A percentile compares a stretch with the other conserved stretches of the same genome.
These are phyloP conservation scores for Zoroaster sp. DNA, from an alignment of 53 echinoderm and acorn worm species.

Conservation along the genomic window DNA sequence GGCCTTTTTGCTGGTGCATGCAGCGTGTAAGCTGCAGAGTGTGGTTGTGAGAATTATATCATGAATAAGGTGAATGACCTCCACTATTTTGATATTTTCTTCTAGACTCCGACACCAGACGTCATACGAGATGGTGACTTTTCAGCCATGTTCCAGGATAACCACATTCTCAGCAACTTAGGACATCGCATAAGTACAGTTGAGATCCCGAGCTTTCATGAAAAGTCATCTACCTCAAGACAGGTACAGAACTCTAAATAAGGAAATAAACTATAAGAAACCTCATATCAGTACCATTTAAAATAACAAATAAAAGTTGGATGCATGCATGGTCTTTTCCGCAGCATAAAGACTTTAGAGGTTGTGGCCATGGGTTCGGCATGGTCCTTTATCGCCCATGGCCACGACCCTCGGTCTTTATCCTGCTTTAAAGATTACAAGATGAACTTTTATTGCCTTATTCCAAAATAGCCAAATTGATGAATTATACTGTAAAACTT, in stretches of 20 bases:
- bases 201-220: slow-evolving; percentile 25
- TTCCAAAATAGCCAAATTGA: too few relatives aligned
- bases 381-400: too few relatives aligned
- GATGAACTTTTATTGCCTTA: too few relatives aligned
- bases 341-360: not conserved
- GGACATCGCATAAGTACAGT: slow-evolving; percentile 30
- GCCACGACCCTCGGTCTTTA: too few relatives aligned
- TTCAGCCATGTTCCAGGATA: slow-evolving; percentile 46
- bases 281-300: not conserved
- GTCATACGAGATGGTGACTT: slow-evolving; percentile 33
- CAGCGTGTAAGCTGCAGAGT: not conserved
- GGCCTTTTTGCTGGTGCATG: too few relatives aligned
- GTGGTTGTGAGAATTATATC: not conserved
- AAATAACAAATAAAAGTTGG: too few relatives aligned
- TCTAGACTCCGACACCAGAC: slow-evolving; percentile 4
- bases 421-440: too few relatives aligned
- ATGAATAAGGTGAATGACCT: not conserved
- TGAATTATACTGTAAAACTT: too few relatives aligned
- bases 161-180: slow-evolving; percentile 27
- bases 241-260: not conserved
- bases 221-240: slow-evolving; percentile 10
- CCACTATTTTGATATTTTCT: not conserved
- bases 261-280: not conserved
- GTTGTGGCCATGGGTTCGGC: too few relatives aligned
- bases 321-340: too few relatives aligned